Evolutionary conservation across 2,797 vertebrate genomes (phyloP).

Genomic region (Anniella stebbinsi): DNA sequence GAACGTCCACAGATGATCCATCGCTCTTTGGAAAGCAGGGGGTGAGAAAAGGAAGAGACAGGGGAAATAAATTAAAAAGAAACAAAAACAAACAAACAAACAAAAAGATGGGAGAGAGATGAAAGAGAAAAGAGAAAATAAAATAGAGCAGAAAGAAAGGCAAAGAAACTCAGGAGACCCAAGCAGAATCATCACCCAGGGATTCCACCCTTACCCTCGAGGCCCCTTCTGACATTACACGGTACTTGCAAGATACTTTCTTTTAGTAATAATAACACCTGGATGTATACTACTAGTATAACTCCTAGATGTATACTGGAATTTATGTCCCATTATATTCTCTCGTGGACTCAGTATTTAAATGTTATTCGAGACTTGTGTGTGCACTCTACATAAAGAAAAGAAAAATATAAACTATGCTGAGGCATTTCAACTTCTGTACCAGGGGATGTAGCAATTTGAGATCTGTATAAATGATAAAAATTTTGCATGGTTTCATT

Average conservation of each 20-base stretch:
- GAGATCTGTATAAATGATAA: too few relatives aligned
- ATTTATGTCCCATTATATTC: background rate
- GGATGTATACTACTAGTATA: too few relatives aligned
- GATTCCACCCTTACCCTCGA: background rate
- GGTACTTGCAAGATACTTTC: background rate
- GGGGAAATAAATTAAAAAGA: background rate
- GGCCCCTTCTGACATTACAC: background rate
- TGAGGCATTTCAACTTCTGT: background rate
- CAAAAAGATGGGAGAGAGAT: background rate
- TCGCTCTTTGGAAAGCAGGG: constrained; percentile 72
- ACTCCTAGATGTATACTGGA: too few relatives aligned
- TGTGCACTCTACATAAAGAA: too few relatives aligned
- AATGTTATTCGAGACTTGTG: background rate
- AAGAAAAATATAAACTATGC: background rate
- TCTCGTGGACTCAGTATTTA: background rate
- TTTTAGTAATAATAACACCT: background rate
- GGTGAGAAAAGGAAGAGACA: constrained; percentile 53
- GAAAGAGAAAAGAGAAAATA: background rate
- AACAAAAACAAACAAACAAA: too few relatives aligned
- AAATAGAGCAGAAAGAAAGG: constrained; percentile 33
- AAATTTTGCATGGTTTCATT: background rate
- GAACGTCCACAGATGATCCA: constrained; percentile 90
- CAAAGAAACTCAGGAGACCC: background rate
- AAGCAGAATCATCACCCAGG: background rate
- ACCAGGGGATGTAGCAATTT: background rate